Evolutionary conservation across 2,113 vertebrate genomes (phyloP).

Genomic region (Labeo rohita): DNA sequence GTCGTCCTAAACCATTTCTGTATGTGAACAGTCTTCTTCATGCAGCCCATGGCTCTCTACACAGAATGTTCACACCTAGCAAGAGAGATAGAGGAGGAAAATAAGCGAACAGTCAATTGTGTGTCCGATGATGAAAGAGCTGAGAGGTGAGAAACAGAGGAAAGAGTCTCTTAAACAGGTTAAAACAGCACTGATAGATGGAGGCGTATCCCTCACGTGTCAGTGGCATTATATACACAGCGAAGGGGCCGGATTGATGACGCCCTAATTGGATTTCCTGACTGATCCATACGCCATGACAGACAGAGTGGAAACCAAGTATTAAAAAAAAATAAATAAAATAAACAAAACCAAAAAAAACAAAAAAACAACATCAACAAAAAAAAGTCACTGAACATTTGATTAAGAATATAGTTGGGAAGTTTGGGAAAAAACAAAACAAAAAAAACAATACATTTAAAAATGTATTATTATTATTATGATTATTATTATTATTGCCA

Average conservation of each 20-base stretch:
- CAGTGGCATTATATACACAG: constrained; percentile 40
- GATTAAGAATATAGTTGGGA: no score
- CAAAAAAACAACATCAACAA: no score
- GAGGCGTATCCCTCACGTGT: not conserved
- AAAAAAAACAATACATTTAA: no score
- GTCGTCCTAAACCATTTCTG: not conserved
- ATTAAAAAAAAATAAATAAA: not conserved
- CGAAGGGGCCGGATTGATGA: constrained; percentile 28
- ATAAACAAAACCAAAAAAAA: no score
- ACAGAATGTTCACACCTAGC: not conserved
- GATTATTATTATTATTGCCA: no score
- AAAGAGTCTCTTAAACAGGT: constrained; percentile 26
- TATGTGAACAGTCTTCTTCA: not conserved
- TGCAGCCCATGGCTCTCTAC: not conserved
- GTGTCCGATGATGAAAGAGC: constrained; percentile 15
- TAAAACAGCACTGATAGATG: constrained; percentile 45
- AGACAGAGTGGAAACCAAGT: constrained; percentile 11
- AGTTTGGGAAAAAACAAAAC: no score
- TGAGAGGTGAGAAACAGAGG: not conserved
- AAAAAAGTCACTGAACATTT: not conserved
- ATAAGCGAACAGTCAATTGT: not conserved
- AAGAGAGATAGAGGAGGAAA: not conserved
- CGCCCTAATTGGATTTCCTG: constrained; percentile 45
- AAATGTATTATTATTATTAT: no score
- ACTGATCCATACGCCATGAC: constrained; percentile 34